Percentiles rank a stretch among this genome's conserved stretches.
Evolutionary conservation across 2,113 vertebrate genomes (phyloP).

Genomic region (Cepphus grylle): DNA sequence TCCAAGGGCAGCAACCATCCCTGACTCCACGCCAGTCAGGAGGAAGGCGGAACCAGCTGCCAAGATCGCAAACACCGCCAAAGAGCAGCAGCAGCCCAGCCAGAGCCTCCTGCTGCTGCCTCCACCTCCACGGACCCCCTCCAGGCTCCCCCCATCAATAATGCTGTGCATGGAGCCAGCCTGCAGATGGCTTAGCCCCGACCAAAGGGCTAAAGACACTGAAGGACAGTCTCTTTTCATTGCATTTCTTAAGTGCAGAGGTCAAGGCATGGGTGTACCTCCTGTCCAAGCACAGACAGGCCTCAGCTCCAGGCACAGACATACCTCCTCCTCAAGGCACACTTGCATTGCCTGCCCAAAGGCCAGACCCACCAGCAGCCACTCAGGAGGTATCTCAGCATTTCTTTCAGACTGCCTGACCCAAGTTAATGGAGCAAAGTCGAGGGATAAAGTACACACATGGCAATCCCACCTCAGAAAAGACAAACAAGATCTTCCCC

Average conservation of each 20-base stretch:
- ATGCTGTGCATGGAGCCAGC: background rate
- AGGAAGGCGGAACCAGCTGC: background rate
- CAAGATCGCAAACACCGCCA: accelerated
- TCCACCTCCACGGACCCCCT: background rate
- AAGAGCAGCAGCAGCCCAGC: background rate
- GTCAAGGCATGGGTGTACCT: background rate
- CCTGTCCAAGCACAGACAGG: background rate
- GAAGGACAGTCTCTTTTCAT: background rate
- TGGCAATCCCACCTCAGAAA: background rate
- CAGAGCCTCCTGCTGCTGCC: background rate
- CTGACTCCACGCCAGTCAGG: background rate
- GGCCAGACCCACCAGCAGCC: background rate
- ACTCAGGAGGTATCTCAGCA: background rate
- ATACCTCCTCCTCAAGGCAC: background rate
- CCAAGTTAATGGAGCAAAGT: background rate
- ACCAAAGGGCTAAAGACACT: background rate
- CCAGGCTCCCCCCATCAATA: background rate
- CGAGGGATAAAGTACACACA: background rate
- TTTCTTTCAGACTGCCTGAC: background rate
- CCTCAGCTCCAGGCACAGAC: accelerated
- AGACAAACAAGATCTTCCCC: background rate
- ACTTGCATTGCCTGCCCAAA: background rate
- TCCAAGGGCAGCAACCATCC: background rate
- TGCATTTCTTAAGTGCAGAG: background rate
- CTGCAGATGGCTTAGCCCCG: background rate